phyloP scores from a whole-genome alignment of 2,113 vertebrate species.

The Myrmecobius fasciatus region DNA sequence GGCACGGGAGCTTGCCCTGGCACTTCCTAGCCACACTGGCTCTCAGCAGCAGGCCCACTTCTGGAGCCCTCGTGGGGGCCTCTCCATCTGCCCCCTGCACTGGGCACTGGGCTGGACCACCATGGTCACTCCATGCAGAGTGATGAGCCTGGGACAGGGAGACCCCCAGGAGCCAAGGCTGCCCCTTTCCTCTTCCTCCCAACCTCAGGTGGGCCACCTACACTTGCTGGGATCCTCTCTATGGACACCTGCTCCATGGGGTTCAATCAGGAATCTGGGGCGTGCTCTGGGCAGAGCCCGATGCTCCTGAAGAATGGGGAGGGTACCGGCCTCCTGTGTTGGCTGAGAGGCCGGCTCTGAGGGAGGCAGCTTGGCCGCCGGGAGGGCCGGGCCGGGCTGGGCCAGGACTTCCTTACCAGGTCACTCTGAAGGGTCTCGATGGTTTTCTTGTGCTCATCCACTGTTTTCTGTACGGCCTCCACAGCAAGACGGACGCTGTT shows the following conservation, averaged over 20 bases:
- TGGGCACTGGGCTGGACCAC: too few species aligned
- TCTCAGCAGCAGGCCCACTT: neutral
- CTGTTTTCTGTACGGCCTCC: constrained; percentile 89
- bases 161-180: neutral
- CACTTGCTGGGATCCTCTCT: too few species aligned
- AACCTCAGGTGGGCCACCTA: neutral
- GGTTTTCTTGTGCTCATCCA: constrained; percentile 90
- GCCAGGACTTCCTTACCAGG: constrained; percentile 85
- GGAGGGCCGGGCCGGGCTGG: neutral
- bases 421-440: constrained; percentile 85
- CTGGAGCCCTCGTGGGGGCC: too few species aligned
- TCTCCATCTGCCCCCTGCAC: neutral
- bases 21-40: too few species aligned
- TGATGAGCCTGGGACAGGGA: too few species aligned
- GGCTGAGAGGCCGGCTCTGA: neutral
- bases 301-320: neutral
- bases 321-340: neutral
- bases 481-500: constrained; percentile 96
- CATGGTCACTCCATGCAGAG: neutral
- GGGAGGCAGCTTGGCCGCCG: neutral
- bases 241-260: neutral
- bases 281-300: too few species aligned
- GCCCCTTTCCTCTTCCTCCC: neutral
- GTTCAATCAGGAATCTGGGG: neutral
- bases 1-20: too few species aligned